Base-by-base conservation (phyloP, 2,797 vertebrate species). In the Gobio occitaniae region DNA sequence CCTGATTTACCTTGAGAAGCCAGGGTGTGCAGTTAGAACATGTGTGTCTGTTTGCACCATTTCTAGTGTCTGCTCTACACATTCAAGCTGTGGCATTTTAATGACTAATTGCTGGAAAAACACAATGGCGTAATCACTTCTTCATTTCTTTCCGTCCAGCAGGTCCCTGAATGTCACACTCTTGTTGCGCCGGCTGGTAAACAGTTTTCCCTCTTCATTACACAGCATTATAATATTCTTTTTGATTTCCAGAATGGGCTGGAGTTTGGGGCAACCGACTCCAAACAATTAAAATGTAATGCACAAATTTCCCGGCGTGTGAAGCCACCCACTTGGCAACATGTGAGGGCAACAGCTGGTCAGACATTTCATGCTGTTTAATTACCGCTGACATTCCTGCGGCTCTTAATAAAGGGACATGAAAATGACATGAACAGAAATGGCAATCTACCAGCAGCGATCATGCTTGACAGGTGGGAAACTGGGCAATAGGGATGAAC, bases 301-400 rank as follows among this genome's bases (percentile, higher is more conserved):
- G 77, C 59, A 65, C 77, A 65, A 65, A 78, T 48, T 8, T 48
- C 38, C 76, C 16, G 2, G 41, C 2, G 15, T 19, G 77, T 48
- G 59, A 79, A 65, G 32, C 56, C 77, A 21, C 77, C 44, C 77
- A 21, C 61, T 32, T 66, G 77, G 61, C 59, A 79, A 50, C 77
- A 50, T 48, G 41, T 2, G 25, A 36, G 61, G 77, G 3, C 61
- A 36, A 65, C 77, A 66, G 25, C 77, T 79, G 77, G 41, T 50
- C 77, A 79, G 77, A 50, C 77, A 21, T 32, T n/a, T 50, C 77
- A 21, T 4, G 61, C 59, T 48, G 61, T 6, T 50, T 78, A 65
- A 65, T 78, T 78, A 65, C 52, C 16, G 10, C 72, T 54, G 50
- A 36, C 50, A 75, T 56, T n/a, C 72, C 54, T 17, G 41, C 11